These are phyloP conservation scores for Tenthredo mesomela DNA, from an alignment of 2,888 invertebrate species.

Conservation along the genomic window DNA sequence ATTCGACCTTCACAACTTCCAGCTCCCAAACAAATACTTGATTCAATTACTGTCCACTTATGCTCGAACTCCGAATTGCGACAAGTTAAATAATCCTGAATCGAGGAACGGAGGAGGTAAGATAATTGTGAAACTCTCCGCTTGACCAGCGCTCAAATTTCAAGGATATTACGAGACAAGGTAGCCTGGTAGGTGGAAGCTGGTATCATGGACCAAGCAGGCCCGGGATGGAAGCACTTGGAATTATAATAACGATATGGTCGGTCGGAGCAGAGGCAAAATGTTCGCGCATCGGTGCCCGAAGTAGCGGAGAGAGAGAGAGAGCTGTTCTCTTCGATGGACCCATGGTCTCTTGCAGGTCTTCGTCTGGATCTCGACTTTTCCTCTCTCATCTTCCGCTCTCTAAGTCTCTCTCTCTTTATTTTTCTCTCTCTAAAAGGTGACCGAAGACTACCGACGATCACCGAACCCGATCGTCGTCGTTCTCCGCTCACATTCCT, in stretches of 20 bases:
- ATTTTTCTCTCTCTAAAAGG: slow-evolving; percentile 23
- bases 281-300: slow-evolving; percentile 45
- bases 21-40: neutral
- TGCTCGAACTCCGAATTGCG: neutral
- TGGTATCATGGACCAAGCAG: slow-evolving; percentile 16
- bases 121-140: neutral
- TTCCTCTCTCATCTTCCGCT: neutral
- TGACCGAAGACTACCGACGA: slow-evolving; percentile 47
- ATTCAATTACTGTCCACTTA: neutral
- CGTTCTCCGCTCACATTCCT: slow-evolving; percentile 52
- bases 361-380: slow-evolving; percentile 1
- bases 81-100: neutral
- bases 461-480: slow-evolving; percentile 47
- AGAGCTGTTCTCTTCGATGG: neutral
- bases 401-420: neutral
- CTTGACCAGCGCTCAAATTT: slow-evolving; percentile 5
- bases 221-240: slow-evolving; percentile 43
- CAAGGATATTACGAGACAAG: neutral
- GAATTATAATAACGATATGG: slow-evolving; percentile 49
- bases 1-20: neutral
- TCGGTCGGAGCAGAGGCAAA: slow-evolving; percentile 31
- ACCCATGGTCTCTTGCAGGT: neutral
- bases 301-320: neutral
- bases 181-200: slow-evolving; percentile 8
- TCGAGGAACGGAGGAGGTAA: neutral